Base-by-base conservation (phyloP, 2,888 invertebrate species). In the Tupiocoris notatus region DNA sequence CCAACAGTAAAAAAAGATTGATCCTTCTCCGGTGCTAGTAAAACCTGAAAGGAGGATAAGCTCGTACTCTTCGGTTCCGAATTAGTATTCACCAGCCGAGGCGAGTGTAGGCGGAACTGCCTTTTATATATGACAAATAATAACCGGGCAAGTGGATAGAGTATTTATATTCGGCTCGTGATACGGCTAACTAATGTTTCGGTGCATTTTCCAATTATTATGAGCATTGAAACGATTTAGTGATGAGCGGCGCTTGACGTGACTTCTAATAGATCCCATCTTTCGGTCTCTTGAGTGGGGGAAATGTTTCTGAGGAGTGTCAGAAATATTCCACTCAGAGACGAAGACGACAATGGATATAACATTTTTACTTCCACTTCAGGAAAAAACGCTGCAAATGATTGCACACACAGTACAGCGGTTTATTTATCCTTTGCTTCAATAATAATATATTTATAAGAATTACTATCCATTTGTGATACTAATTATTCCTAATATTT, bases 141-240 rank as follows among this genome's bases (percentile, higher is more conserved):
- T 75, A 75, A 65, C 75, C 75, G 62, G 62, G 54, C 73, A 64
- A 65, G 65, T 75, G 57, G 57, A 75, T 75, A 64, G 75, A 65
- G 65, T 75, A 75, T 75, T 75, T 75, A 75, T 75, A 75, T 64
- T 65, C 23, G 65, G 75, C 18, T 75, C 75, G 75, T 75, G 75
- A 75, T 75, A 57, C 25, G 64, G 75, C 75, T 75, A 3, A 39
- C 39, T 7, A 39, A 39, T 39, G 57, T 39, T 39, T 39, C 24
- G 18, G 70, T 71, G 58, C 24, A n/a, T 71, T 63, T 54, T 21
- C 63, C 58, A 62, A 63, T 73, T 73, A 73, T 56, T 59, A 59
- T 59, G 59, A 16, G 18, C 20, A 59, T 18, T 59, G 59, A 59
- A 59, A 59, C 17, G 7, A 59, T 7, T 59, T 54, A 54, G 9